Evolutionary conservation across 2,113 vertebrate genomes (phyloP).

Genomic region (Leucosticte australis): DNA sequence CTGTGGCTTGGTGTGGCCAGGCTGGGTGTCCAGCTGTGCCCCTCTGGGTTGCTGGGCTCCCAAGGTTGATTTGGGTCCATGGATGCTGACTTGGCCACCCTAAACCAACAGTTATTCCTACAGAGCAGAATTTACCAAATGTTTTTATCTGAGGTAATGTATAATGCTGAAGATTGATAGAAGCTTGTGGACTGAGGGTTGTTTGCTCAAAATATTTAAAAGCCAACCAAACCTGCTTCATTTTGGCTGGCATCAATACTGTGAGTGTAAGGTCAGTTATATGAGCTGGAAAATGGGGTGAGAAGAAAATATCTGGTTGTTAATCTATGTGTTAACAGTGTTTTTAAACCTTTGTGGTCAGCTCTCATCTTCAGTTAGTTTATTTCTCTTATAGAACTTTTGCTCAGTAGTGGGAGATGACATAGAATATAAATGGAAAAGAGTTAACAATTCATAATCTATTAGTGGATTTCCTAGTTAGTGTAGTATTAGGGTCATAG

Average conservation of each 20-base stretch:
- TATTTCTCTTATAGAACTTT: not conserved
- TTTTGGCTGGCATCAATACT: not conserved
- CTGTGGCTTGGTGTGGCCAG: rapidly evolving
- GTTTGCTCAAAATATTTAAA: not conserved
- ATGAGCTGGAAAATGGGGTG: not conserved
- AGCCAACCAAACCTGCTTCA: not conserved
- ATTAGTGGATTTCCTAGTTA: not conserved
- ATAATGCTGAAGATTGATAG: not conserved
- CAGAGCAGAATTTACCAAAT: not conserved
- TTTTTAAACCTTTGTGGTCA: not conserved
- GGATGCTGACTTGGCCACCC: not conserved
- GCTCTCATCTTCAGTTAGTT: not conserved
- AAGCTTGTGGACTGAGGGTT: not conserved
- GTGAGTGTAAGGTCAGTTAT: not conserved
- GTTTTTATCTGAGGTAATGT: not conserved
- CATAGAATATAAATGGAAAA: not conserved
- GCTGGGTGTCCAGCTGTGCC: not conserved
- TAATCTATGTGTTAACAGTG: not conserved
- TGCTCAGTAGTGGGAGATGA: not conserved
- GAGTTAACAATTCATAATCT: not conserved
- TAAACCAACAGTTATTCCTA: not conserved
- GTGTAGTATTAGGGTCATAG: not conserved
- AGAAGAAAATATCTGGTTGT: not conserved
- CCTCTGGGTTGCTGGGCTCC: not conserved
- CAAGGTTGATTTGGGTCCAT: not conserved